Evolutionary conservation across 2,113 vertebrate genomes (phyloP).

Genomic region (Corythaeola cristata): DNA sequence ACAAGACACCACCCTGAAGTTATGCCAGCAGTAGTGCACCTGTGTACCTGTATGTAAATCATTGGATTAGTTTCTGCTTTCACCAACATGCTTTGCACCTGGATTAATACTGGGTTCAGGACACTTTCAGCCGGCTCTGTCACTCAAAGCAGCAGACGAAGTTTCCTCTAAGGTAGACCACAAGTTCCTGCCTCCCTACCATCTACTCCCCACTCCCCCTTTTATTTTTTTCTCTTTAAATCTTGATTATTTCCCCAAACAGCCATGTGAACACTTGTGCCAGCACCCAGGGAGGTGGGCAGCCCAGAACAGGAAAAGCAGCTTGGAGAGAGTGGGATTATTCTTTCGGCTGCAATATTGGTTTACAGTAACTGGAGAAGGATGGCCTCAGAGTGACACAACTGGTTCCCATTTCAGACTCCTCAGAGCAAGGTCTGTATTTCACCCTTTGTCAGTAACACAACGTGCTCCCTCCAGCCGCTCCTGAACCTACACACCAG

Average conservation of each 20-base stretch:
- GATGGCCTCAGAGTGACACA: conserved; percentile 40
- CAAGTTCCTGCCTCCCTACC: neutral
- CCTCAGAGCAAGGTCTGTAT: neutral
- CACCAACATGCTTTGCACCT: neutral
- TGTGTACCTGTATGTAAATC: neutral
- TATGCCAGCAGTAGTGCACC: neutral
- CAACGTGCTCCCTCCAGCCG: neutral
- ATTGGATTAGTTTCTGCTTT: neutral
- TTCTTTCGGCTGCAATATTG: neutral
- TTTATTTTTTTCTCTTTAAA: neutral
- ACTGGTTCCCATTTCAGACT: conserved; percentile 30
- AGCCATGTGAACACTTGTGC: neutral
- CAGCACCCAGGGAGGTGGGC: neutral
- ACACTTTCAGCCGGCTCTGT: neutral
- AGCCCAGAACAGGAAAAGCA: neutral
- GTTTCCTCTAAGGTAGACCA: neutral
- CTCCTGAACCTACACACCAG: neutral
- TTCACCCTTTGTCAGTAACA: conserved; percentile 19
- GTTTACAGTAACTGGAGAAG: conserved; percentile 46
- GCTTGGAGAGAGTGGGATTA: neutral
- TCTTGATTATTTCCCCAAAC: neutral
- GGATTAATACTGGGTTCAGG: neutral
- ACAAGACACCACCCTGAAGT: neutral
- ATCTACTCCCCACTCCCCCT: accelerated
- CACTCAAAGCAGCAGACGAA: neutral